Conservation (phyloP, 2,113 vertebrate genomes). For the Oryctolagus cuniculus region DNA sequence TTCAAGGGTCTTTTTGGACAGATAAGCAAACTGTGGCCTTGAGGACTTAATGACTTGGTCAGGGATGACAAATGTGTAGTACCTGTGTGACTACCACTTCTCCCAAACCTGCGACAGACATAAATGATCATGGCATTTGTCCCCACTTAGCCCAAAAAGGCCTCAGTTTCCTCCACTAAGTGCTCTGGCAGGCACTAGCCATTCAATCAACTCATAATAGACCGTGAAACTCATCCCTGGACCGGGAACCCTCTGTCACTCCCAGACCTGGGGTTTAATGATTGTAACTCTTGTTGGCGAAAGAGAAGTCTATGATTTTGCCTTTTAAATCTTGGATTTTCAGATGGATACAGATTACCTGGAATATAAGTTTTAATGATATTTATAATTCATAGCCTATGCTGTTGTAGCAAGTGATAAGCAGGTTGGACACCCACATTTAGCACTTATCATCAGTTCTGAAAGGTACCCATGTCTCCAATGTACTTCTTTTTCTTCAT, state of each 20-base stretch:
- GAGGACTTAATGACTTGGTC: background rate
- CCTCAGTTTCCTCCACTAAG: background rate
- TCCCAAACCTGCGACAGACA: background rate
- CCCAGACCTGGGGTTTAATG: background rate
- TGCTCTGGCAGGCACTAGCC: background rate
- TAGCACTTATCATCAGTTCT: background rate
- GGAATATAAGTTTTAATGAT: background rate
- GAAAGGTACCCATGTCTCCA: background rate
- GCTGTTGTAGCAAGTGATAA: background rate
- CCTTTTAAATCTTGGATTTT: slow-evolving; percentile 54
- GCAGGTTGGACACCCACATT: background rate
- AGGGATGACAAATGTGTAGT: background rate
- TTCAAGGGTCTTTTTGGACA: slow-evolving; percentile 1
- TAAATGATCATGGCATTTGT: background rate
- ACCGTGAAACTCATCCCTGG: background rate
- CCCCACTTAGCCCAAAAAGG: background rate
- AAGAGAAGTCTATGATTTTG: background rate
- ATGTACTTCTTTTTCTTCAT: slow-evolving; percentile 36
- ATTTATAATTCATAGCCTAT: background rate
- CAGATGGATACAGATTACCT: background rate
- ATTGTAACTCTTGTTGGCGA: slow-evolving; percentile 19
- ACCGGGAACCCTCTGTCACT: background rate
- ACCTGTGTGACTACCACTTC: background rate
- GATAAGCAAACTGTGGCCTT: background rate
- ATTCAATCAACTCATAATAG: background rate